Base-by-base conservation (phyloP, 2,888 invertebrate species). In the Hyposoter didymator region DNA sequence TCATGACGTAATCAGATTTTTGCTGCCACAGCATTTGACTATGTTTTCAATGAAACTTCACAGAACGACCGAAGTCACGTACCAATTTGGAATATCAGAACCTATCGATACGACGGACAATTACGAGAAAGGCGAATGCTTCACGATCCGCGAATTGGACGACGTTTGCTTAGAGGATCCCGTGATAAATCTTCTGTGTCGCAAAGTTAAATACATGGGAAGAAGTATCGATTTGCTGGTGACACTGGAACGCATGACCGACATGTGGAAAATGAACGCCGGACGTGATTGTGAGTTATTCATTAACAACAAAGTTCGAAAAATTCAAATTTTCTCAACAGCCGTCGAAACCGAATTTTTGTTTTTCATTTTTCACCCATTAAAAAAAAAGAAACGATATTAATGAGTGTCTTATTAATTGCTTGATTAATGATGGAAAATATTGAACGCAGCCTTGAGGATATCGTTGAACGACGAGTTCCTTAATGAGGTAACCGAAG, bases 191-290 rank as follows among this genome's bases (percentile, higher is more conserved):
- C 88, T 92, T 47, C 88, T 94, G 64, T 83, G 92, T 32, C 89
- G 89, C 35, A 93, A 93, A 88, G 91, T 94, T 2, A 90, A 90
- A 67, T 91, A 93, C 87, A 92, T 94, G 88, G 94, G 94, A 59
- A 91, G 92, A 66, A 94, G 92, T 86, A 91, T 94, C 35, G 94
- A 94, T 70, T 88, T 94, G 19, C 90, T 94, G 12, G 91, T 93
- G 17, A 92, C 92, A 4, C 87, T 94, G 39, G 92, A 93, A 85
- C 91, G 94, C 39, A 91, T 93, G 76, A 90, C 93, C 0, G 93
- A 94, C 70, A 90, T 94, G 87, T 93, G 94, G 94, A 88, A 89
- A 64, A 89, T 90, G 49, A 91, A 90, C 62, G 88, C 88, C 35
- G 84, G 90, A 59, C 86, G 89, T 47, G 89, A 87, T 81, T 89